Conservation (phyloP, 1,140 invertebrate species). For the Saxidomus purpurata region DNA sequence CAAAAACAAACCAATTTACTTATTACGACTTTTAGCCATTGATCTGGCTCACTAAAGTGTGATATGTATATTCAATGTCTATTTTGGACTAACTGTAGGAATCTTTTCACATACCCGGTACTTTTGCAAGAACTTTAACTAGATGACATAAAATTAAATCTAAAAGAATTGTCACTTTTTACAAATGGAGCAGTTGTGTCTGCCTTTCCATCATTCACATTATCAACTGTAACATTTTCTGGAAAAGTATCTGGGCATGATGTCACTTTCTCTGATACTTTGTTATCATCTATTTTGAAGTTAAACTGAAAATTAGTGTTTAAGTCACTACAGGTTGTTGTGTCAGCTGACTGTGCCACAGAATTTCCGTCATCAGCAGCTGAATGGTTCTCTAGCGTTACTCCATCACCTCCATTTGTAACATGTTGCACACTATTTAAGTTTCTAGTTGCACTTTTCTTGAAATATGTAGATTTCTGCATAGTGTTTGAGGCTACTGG, state of each 20-base stretch:
- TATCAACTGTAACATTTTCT: neutral
- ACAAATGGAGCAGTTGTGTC: neutral
- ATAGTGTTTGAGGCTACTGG: neutral
- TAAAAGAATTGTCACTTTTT: constrained; percentile 51
- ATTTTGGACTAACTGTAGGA: too few relatives aligned
- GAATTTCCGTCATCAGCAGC: neutral
- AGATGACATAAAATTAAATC: constrained; percentile 11
- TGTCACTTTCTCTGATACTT: neutral
- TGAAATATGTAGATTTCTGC: constrained; percentile 28
- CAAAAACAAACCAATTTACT: too few relatives aligned
- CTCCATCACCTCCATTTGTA: neutral
- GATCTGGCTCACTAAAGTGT: too few relatives aligned
- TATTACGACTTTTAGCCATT: too few relatives aligned
- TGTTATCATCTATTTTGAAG: constrained; percentile 22
- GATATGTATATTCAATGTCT: too few relatives aligned
- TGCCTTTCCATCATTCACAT: neutral
- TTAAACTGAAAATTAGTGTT: constrained; percentile 25
- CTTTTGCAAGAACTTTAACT: too few relatives aligned
- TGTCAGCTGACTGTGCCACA: neutral
- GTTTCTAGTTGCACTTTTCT: neutral
- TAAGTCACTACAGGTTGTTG: neutral
- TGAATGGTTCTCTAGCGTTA: neutral
- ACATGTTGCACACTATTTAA: neutral
- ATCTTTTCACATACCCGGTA: too few relatives aligned
- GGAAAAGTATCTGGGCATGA: too few relatives aligned